These are phyloP conservation scores for Xenentodon cancila DNA, from an alignment of 2,797 vertebrate species.

Conservation along the genomic window DNA sequence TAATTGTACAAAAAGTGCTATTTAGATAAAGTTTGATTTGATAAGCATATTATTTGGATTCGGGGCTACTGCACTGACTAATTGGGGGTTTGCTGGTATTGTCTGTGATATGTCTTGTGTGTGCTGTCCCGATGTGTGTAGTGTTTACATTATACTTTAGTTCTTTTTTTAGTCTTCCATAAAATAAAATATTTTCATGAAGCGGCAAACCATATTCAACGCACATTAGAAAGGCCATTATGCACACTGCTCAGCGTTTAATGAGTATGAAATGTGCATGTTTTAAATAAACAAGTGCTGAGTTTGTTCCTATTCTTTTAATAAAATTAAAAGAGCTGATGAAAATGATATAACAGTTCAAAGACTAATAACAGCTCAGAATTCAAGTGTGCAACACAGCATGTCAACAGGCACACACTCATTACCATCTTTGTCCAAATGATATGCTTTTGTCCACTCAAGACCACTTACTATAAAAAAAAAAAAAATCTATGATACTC, in stretches of 20 bases:
- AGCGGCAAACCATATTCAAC: neutral
- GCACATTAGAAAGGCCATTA: neutral
- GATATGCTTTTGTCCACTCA: slow-evolving; percentile 67
- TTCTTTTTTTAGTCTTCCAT: neutral
- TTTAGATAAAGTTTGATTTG: too few species aligned
- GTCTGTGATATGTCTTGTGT: slow-evolving; percentile 3
- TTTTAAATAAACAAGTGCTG: slow-evolving; percentile 11
- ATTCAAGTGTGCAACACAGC: slow-evolving; percentile 42
- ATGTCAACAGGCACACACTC: neutral
- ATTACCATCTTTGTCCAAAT: slow-evolving; percentile 45
- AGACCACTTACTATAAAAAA: slow-evolving; percentile 61
- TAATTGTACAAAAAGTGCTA: too few species aligned
- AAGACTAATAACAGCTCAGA: slow-evolving; percentile 43
- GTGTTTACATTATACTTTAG: neutral
- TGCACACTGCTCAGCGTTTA: slow-evolving; percentile 9
- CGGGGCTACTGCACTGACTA: neutral
- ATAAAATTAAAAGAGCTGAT: slow-evolving; percentile 48
- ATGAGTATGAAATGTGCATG: neutral
- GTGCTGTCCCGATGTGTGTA: neutral
- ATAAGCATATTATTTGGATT: neutral
- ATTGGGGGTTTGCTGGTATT: neutral
- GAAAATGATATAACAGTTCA: slow-evolving; percentile 23
- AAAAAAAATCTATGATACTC: slow-evolving; percentile 30
- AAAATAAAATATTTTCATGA: neutral
- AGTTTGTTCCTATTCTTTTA: slow-evolving; percentile 30